phyloP scores from a whole-genome alignment of 2,113 vertebrate genomes.

The Andinoacara biseriatus region DNA sequence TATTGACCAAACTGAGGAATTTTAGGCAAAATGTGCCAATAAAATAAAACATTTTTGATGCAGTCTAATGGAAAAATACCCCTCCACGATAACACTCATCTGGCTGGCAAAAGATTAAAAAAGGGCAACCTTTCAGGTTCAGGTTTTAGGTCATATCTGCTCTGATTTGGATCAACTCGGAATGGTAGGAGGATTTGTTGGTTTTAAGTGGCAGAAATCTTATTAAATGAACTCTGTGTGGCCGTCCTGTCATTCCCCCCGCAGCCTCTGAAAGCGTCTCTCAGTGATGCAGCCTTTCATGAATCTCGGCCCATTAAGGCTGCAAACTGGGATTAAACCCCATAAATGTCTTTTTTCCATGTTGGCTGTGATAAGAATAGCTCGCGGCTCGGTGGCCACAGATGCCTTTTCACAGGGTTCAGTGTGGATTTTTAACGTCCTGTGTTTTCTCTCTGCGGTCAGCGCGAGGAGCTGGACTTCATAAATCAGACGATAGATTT shows the following conservation, averaged over 20 bases:
- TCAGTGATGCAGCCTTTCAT: slow-evolving; percentile 52
- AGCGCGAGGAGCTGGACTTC: slow-evolving; percentile 73
- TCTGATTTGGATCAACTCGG: background rate
- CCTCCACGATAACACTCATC: background rate
- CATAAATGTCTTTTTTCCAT: slow-evolving; percentile 61
- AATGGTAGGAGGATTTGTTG: background rate
- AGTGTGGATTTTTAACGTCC: slow-evolving; percentile 71
- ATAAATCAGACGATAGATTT: slow-evolving; percentile 81
- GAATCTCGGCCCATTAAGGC: slow-evolving; percentile 41
- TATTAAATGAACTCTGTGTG: slow-evolving; percentile 5
- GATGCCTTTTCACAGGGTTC: slow-evolving; percentile 77
- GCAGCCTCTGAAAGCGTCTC: slow-evolving; percentile 41
- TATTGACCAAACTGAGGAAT: background rate
- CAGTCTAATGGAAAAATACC: background rate
- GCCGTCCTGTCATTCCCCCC: background rate
- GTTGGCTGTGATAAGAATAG: slow-evolving; percentile 80
- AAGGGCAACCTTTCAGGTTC: background rate
- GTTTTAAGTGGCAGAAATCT: slow-evolving; percentile 10
- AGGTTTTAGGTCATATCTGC: background rate
- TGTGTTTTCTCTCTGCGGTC: slow-evolving; percentile 78
- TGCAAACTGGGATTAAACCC: slow-evolving; percentile 63
- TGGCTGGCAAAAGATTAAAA: background rate
- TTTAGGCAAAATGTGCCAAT: background rate
- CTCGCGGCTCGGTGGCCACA: slow-evolving; percentile 71
- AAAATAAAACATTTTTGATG: background rate